Conservation (phyloP, 2,888 invertebrate genomes). For the Thereva unica region DNA sequence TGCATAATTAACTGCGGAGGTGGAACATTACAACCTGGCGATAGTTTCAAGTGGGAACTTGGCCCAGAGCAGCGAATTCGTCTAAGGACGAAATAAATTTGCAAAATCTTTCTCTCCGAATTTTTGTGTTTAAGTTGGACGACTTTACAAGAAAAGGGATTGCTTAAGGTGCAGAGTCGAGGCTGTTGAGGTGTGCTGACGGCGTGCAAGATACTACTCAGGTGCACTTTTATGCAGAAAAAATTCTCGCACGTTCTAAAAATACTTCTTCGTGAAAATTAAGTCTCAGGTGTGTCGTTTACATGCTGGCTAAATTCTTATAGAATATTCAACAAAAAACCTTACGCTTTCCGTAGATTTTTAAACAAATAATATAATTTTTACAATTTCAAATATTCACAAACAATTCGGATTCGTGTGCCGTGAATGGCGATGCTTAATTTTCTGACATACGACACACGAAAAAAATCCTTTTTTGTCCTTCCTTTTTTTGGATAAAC, state of each 20-base stretch:
- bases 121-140: slow-evolving; percentile 39
- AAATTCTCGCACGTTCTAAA: background rate
- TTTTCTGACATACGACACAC: background rate
- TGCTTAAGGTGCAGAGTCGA: slow-evolving; percentile 24
- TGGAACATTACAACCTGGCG: slow-evolving; percentile 31
- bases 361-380: too few species aligned
- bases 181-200: slow-evolving; percentile 15
- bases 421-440: slow-evolving; percentile 10
- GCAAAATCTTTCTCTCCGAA: slow-evolving; percentile 32
- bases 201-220: slow-evolving; percentile 2
- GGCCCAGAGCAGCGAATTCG: slow-evolving; percentile 18
- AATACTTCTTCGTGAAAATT: too few species aligned
- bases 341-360: too few species aligned
- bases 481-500: slow-evolving; percentile 19
- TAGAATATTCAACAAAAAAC: too few species aligned
- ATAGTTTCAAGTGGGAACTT: slow-evolving; percentile 21
- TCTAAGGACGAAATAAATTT: slow-evolving; percentile 27
- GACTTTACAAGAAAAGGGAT: slow-evolving; percentile 28
- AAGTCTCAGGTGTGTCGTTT: too few species aligned
- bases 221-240: slow-evolving; percentile 2
- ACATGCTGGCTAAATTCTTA: too few species aligned
- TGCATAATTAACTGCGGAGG: slow-evolving; percentile 33
- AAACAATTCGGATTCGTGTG: slow-evolving; percentile 20
- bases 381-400: too few species aligned
- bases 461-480: slow-evolving; percentile 13